Conservation (phyloP, 1,140 invertebrate genomes). For the Drosophila ercepeae region DNA sequence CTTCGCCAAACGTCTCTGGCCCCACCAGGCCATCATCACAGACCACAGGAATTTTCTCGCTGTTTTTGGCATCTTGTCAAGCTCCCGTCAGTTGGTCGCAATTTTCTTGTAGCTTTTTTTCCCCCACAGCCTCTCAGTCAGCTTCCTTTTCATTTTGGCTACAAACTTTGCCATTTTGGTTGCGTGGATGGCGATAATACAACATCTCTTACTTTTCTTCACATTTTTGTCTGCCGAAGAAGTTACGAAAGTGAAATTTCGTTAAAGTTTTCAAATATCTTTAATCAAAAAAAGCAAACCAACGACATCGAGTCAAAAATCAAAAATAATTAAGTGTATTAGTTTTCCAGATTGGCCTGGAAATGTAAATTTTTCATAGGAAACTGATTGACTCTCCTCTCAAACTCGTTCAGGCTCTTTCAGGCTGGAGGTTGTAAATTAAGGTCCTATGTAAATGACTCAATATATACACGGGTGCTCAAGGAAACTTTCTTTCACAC, state of each 20-base stretch:
- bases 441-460: constrained; percentile 32
- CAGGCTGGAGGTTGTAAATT: constrained; percentile 25
- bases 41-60: constrained; percentile 58
- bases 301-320: background rate
- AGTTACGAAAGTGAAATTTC: constrained; percentile 11
- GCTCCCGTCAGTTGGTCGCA: constrained; percentile 50
- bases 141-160: constrained; percentile 25
- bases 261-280: constrained; percentile 10
- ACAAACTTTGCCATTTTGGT: constrained; percentile 61
- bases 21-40: constrained; percentile 15
- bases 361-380: constrained; percentile 22
- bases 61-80: constrained; percentile 80
- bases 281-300: background rate
- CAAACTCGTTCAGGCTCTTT: background rate
- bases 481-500: constrained; percentile 27
- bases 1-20: background rate
- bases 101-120: constrained; percentile 30
- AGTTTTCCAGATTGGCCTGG: background rate
- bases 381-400: constrained; percentile 18
- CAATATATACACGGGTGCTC: constrained; percentile 1
- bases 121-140: background rate
- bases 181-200: constrained; percentile 56
- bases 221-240: background rate
- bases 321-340: constrained; percentile 29
- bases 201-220: constrained; percentile 20